Evolutionary conservation across 1,140 invertebrate species (phyloP).

Genomic region (Augochlora pura): DNA sequence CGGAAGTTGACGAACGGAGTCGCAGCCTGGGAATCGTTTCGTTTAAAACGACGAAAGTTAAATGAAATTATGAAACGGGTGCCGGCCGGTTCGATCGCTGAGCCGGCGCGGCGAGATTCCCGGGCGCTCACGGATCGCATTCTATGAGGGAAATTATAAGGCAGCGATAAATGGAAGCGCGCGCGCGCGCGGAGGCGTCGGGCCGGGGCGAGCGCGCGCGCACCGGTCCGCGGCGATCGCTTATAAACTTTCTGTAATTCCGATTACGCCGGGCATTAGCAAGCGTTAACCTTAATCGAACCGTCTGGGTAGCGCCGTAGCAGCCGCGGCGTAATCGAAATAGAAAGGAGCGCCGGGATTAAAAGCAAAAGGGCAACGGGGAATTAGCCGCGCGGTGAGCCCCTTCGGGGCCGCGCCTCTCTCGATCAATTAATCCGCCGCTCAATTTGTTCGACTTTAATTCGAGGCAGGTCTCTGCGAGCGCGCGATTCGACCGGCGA

Average conservation of each 20-base stretch:
- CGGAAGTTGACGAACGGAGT: too few relatives aligned
- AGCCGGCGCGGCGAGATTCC: neutral
- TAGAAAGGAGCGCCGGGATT: neutral
- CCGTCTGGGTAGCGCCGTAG: neutral
- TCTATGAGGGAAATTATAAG: constrained; percentile 22
- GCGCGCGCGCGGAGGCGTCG: neutral
- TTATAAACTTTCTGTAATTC: constrained; percentile 38
- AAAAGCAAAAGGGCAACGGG: constrained; percentile 14
- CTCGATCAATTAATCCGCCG: constrained; percentile 35
- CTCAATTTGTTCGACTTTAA: constrained; percentile 5
- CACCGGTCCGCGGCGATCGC: neutral
- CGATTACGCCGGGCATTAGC: constrained; percentile 9
- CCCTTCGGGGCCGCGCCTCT: neutral
- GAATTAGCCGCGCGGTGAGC: neutral
- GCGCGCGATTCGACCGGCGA: constrained; percentile 1
- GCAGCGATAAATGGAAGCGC: constrained; percentile 28
- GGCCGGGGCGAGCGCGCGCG: neutral
- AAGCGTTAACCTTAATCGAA: constrained; percentile 33
- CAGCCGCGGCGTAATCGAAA: neutral
- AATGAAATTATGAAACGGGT: too few relatives aligned
- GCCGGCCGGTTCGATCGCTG: too few relatives aligned
- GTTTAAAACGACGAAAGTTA: too few relatives aligned
- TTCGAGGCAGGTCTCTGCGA: neutral
- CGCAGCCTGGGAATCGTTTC: too few relatives aligned
- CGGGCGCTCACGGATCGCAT: neutral